Evolutionary conservation across 2,888 invertebrate species (phyloP), one percentile per base, ranked within the genome.

Genomic region (Corbicula japonica): DNA sequence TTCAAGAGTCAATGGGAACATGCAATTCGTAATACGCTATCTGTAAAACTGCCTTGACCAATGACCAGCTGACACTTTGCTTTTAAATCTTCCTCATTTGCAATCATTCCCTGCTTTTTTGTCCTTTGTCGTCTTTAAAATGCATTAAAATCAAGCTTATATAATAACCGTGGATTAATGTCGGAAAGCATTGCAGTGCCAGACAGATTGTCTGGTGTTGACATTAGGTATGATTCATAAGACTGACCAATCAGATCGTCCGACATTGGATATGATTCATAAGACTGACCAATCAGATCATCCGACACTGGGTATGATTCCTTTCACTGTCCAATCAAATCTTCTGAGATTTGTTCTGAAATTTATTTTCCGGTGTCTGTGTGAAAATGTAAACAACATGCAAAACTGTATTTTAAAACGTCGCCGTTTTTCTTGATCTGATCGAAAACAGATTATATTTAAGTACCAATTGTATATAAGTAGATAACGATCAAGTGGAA

Each of bases 401-500:
- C 35, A 10, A 35, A 35, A 34, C 35, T 35, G 58, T 35, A 8
- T 32, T 35, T 21, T n/a, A 60, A 18, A 28, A 41, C n/a, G 69
- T 58, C 69, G 32, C 58, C 35, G 10, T 56, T 15, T 56, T 23
- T 44, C 58, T 26, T 18, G 23, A 3, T 46, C 23, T 58, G 21
- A 34, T 23, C 46, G n/a, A n/a, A 34, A 69, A 46, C 61, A 34
- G 32, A 58, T 58, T 48, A 34, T 58, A 48, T 48, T 21, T 34
- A 58, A 34, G 44, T 44, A 48, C 69, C 69, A 50, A 28, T 52
- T 72, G 44, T 66, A 44, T 61, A 34, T 54, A 52, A 54, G 71
- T 58, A 75, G 79, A 79, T 79, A 79, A 38, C 12, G 75, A 75
- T 79, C 79, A 62, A 75, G 71, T 15, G 35, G 62, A 10, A 44